A percentile compares a stretch with the other conserved stretches of the same genome.
Evolutionary conservation across 2,113 vertebrate genomes (phyloP).

Genomic region (Malaclemys terrapin): DNA sequence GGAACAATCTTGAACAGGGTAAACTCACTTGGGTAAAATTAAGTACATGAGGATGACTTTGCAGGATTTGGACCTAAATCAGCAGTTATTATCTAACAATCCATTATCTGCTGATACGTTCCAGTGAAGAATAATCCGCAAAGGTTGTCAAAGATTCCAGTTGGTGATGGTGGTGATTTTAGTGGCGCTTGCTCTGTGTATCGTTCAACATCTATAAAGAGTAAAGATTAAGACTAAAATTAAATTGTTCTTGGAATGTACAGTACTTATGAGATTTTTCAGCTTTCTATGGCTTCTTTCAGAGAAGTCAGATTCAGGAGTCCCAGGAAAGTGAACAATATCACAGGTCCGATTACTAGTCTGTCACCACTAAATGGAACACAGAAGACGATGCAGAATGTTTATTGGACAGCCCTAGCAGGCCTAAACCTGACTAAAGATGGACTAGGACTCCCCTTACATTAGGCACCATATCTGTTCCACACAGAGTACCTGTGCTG

Average conservation of each 20-base stretch:
- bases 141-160: background rate
- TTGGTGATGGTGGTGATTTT: background rate
- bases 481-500: too few species aligned
- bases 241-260: background rate
- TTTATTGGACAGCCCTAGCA: background rate
- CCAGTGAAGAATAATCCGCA: background rate
- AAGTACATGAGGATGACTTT: background rate
- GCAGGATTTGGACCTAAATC: background rate
- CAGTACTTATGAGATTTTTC: background rate
- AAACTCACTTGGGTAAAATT: background rate
- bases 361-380: background rate
- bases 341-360: background rate
- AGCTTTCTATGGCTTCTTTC: background rate
- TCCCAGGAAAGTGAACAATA: background rate
- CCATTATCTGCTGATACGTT: background rate
- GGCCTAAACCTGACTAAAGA: background rate
- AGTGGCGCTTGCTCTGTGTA: background rate
- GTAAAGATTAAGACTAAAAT: background rate
- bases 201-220: background rate
- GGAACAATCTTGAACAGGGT: background rate
- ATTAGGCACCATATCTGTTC: background rate
- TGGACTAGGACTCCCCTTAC: background rate
- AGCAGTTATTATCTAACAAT: background rate
- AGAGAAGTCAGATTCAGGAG: background rate
- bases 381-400: background rate